Evolutionary conservation across 2,797 vertebrate genomes (phyloP).

Genomic region (Enteromius anoplus): DNA sequence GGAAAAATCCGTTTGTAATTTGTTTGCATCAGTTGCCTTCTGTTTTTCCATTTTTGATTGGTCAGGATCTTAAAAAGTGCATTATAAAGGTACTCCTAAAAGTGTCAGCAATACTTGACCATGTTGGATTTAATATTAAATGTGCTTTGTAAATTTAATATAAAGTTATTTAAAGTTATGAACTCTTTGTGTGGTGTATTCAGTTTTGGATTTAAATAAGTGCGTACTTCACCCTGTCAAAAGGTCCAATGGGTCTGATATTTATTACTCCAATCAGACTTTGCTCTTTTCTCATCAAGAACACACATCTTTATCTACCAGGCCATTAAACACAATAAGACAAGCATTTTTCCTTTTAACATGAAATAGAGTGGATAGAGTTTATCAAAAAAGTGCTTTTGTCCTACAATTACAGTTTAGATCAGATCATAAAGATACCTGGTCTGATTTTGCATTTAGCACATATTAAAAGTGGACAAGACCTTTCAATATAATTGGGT

Average conservation of each 20-base stretch:
- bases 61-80: slow-evolving; percentile 55
- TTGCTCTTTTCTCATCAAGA: slow-evolving; percentile 35
- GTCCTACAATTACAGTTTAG: slow-evolving; percentile 4
- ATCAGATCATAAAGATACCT: neutral
- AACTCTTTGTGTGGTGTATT: slow-evolving; percentile 23
- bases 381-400: slow-evolving; percentile 16
- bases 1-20: slow-evolving; percentile 42
- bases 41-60: slow-evolving; percentile 37
- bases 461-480: neutral
- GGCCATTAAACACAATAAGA: slow-evolving; percentile 26
- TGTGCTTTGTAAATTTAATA: slow-evolving; percentile 37
- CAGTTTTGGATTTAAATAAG: slow-evolving; percentile 15
- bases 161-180: slow-evolving; percentile 30
- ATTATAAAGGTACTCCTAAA: slow-evolving; percentile 52
- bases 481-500: neutral
- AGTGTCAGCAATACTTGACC: slow-evolving; percentile 53
- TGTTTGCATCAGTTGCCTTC: slow-evolving; percentile 54
- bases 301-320: slow-evolving; percentile 32
- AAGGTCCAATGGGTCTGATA: slow-evolving; percentile 26
- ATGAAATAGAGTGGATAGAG: slow-evolving; percentile 4
- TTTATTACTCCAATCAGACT: slow-evolving; percentile 47
- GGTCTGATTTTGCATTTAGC: neutral
- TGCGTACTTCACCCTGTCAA: neutral
- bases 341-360: slow-evolving; percentile 13
- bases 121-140: slow-evolving; percentile 38